Conservation (phyloP, 2,888 invertebrate species). For the Heteromurus nitidus region DNA sequence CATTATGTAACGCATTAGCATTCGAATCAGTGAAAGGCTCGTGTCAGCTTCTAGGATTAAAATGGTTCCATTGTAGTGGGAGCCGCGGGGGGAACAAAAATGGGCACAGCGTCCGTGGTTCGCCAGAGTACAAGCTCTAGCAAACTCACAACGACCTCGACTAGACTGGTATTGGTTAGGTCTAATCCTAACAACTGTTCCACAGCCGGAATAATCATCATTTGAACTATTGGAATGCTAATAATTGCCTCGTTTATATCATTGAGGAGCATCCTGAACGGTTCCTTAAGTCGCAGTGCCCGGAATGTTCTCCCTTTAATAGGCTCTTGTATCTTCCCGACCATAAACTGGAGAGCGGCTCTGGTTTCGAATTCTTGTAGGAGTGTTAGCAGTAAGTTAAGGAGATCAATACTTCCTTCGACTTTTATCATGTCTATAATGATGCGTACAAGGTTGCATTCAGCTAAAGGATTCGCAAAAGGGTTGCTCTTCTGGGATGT, state of each 20-base stretch:
- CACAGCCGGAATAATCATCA: neutral
- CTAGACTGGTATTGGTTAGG: constrained; percentile 16
- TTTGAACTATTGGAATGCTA: neutral
- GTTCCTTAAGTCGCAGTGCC: neutral
- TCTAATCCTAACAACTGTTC: constrained; percentile 5
- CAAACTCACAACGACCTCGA: constrained; percentile 21
- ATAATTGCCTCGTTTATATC: neutral
- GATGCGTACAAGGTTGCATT: constrained; percentile 23
- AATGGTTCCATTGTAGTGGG: neutral
- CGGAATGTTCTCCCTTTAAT: constrained; percentile 27
- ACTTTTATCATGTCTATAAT: neutral
- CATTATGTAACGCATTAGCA: no score
- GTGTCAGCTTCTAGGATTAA: no score
- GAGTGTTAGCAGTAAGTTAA: neutral
- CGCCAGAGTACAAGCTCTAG: constrained; percentile 29
- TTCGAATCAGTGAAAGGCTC: no score
- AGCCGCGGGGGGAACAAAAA: neutral
- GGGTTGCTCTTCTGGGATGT: neutral
- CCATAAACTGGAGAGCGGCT: constrained; percentile 28
- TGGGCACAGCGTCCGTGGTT: constrained; percentile 17
- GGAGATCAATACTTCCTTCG: neutral
- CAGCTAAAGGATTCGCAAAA: neutral
- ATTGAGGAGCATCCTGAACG: neutral
- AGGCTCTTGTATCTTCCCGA: constrained; percentile 38
- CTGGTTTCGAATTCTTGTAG: neutral